Evolutionary conservation across 92 coral and sea anemone genomes (phyloP), one percentile per base, ranked within the genome.

Genomic region (Pocillopora meandrina): DNA sequence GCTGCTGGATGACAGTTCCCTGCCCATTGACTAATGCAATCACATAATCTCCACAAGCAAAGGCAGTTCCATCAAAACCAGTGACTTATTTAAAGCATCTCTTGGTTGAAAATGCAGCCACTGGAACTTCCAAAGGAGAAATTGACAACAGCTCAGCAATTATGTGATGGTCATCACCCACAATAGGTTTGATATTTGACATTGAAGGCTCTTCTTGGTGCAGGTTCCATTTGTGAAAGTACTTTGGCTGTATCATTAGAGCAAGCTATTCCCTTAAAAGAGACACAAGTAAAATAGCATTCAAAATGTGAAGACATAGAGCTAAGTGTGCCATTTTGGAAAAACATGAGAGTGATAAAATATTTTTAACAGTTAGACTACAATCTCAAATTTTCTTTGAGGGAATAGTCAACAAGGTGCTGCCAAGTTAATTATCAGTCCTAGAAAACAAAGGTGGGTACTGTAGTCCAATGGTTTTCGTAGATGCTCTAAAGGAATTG

Each of bases 251-350:
- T 85, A 47, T 85, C 90, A 79, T 20, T 35, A 20, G 92, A 89
- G 74, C 88, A 85, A 11, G 90, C 95, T 79, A 92, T 73, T 26
- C 95, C 95, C 95, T 92, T 8, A 64, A 87, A 64, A 59, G 61
- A 74, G 67, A 72, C 9, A 71, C 33, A 35, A 72, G 60, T 7
- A 74, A 31, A 75, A 65, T 11, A 36, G 17, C 9, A 61, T 61
- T 13, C 65, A 58, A 17, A 76, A 77, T 77, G 69, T 78, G 70
- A 9, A 78, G 12, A 21, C 42, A 61, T 19, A 15, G 31, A 36
- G 36, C 36, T 10, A 33, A 34, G 56, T 20, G 63, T 49, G 33
- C 76, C 59, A 42, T 13, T 35, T 42, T 21, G 35, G 59, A 42
- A 49, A 7, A 3, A 72, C 73, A 69, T 69, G 47, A 69, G 47